Conservation (phyloP, 2,888 invertebrate species). For the Notodonta dromedarius region DNA sequence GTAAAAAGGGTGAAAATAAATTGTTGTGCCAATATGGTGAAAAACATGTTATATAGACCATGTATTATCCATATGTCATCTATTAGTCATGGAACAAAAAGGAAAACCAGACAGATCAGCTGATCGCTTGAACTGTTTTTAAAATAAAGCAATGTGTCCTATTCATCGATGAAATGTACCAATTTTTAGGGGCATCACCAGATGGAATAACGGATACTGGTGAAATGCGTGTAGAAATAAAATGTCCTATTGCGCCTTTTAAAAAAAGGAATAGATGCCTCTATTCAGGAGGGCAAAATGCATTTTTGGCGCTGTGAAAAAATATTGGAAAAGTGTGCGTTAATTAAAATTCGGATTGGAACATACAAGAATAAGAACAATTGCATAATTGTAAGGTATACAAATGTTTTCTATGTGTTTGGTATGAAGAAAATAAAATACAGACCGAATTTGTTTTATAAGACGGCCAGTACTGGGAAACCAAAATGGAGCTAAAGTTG, state of each 20-base stretch:
- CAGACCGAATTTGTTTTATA: no score
- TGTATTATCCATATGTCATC: slow-evolving; percentile 4
- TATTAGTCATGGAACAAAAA: slow-evolving; percentile 25
- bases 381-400: slow-evolving; percentile 13
- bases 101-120: slow-evolving; percentile 12
- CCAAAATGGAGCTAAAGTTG: no score
- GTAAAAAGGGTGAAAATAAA: not conserved
- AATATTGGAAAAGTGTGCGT: slow-evolving; percentile 6
- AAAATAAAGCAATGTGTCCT: slow-evolving; percentile 19
- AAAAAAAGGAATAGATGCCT: not conserved
- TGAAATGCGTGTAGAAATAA: no score
- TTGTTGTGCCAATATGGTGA: not conserved
- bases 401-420: slow-evolving; percentile 21
- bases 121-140: slow-evolving; percentile 15
- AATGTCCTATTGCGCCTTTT: no score
- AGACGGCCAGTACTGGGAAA: no score
- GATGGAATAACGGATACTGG: no score
- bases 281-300: slow-evolving; percentile 6
- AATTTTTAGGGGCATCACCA: no score
- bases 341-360: slow-evolving; percentile 19
- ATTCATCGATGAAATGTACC: no score
- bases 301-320: slow-evolving; percentile 1
- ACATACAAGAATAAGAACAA: slow-evolving; percentile 20
- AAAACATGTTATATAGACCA: not conserved
- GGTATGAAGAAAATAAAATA: slow-evolving; percentile 5